Base-by-base conservation (phyloP, 2,797 vertebrate species). In the Acrossocheilus fasciatus region DNA sequence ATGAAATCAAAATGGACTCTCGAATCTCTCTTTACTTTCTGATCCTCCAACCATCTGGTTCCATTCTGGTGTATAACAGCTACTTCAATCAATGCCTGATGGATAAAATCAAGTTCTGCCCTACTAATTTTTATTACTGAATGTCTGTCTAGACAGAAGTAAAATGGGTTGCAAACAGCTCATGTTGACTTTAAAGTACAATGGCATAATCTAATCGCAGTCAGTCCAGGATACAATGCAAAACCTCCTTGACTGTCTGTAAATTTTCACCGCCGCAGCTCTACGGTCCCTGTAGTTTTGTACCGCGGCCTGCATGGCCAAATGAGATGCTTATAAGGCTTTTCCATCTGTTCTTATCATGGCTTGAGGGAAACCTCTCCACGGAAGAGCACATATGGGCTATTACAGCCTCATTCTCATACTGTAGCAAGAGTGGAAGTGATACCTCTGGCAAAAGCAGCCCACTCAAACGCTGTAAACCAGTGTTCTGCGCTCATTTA, bases 251-350 rank as follows among this genome's bases (percentile, higher is more conserved):
- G 34, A 57, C 5, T 45, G 80, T 41, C 39, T 68, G n/a, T 57
- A 14, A 6, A 75, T 26, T 18, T 82, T 86, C 41, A 43, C 41
- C 10, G 20, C 11, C 1, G 6, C 34, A 30, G 57, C 15, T 64
- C 73, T 59, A 20, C 18, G 18, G 64, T 74, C 77, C 69, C 84
- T 81, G 68, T 64, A 86, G 84, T 62, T 39, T 64, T 73, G 76
- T 52, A 39, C 34, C 6, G 36, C 14, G 12, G 62, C 36, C 23
- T 12, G 41, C 83, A 50, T 18, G 34, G 66, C 84, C 66, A 80
- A 84, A 83, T 15, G 30, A 84, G 70, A 86, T 84, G 88, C 64
- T 88, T 84, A 88, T 81, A 68, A 81, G 73, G 36, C 74, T 81
- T 69, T 84, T 81, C 76, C 81, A 86, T 86, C 88, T 86, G 81